Base-by-base conservation (phyloP, 2,113 vertebrate genomes). In the Cololabis saira region DNA sequence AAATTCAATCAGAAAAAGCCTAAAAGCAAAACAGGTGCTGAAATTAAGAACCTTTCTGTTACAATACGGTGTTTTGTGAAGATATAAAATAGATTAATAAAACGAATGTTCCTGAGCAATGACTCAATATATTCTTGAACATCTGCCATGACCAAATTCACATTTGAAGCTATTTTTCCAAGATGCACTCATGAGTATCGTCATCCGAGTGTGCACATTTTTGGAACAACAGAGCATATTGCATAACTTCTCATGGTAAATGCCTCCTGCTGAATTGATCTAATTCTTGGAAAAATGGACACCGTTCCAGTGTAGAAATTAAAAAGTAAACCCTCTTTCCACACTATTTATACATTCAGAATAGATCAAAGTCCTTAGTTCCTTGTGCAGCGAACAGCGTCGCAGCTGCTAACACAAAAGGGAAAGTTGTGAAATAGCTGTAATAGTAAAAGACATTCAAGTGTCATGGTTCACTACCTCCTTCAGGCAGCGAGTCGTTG, bases 401-500 rank as follows among this genome's bases (percentile, higher is more conserved):
- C 12, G 37, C 42, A 54, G 43, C 41, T 67, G 18, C 40, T 45
- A 16, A 17, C 17, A 27, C n/a, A n/a, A n/a, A 66, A 49, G 24
- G 11, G 14, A 58, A 76, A 33, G 12, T 0, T 9, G 40, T 51
- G 40, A 49, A 41, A 45, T 27, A 18, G 21, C 16, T 1, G n/a
- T 16, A 27, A 27, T 27, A 27, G 24, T 27, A 49, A 37, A 37
- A 61, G 13, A 27, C 5, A 9, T 14, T 27, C 18, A 7, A 18
- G 49, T 59, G 49, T 58, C 51, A 64, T 12, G 19, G 17, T 42
- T 59, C 24, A 44, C 71, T 90, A 99, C 98, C 97, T 87, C 95
- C 93, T 90, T 96, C 96, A 0, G 94, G 91, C 57, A 94, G 80
- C 3, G 96, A 95, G 21, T 95, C 92, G 67, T 95, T 95, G 91